A percentile compares a stretch with the other conserved stretches of the same genome.
Conservation (phyloP, 2,888 invertebrate species). For the Ophion slaviceki region DNA sequence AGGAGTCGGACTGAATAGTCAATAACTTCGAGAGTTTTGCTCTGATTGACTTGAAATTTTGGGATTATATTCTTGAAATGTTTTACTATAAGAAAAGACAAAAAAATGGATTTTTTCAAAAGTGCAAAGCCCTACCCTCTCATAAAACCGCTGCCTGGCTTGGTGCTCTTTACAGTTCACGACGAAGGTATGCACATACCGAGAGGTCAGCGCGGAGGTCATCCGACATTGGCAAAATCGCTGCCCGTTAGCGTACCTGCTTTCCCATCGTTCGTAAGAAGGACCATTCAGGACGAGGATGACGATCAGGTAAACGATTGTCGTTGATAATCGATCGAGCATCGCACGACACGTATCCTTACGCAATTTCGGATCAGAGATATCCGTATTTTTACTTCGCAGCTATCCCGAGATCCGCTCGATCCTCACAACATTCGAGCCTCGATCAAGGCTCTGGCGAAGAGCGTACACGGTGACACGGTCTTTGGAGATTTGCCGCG, state of each 20-base stretch:
- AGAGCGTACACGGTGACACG: constrained; percentile 94
- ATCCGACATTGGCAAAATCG: constrained; percentile 88
- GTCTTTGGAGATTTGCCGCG: constrained; percentile 95
- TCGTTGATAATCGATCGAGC: not conserved
- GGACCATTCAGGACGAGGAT: constrained; percentile 81
- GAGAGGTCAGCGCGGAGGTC: constrained; percentile 82
- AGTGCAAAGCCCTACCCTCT: no score
- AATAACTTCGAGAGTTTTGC: no score
- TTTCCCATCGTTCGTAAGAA: constrained; percentile 83
- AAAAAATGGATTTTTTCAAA: no score
- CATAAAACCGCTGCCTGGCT: not conserved
- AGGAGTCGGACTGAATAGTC: no score
- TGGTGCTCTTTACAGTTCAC: constrained; percentile 82
- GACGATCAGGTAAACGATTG: constrained; percentile 85
- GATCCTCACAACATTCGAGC: constrained; percentile 92
- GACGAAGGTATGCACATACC: constrained; percentile 87
- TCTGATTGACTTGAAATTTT: no score
- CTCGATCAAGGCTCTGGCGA: constrained; percentile 95
- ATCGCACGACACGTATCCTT: not conserved
- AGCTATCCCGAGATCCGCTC: constrained; percentile 78
- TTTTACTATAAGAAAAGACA: no score
- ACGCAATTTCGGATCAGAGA: not conserved
- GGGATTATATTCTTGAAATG: no score
- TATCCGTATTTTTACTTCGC: constrained; percentile 39
- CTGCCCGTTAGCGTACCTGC: constrained; percentile 91